Evolutionary conservation across 2,888 invertebrate genomes (phyloP).

Genomic region (Hemistola chrysoprasaria): DNA sequence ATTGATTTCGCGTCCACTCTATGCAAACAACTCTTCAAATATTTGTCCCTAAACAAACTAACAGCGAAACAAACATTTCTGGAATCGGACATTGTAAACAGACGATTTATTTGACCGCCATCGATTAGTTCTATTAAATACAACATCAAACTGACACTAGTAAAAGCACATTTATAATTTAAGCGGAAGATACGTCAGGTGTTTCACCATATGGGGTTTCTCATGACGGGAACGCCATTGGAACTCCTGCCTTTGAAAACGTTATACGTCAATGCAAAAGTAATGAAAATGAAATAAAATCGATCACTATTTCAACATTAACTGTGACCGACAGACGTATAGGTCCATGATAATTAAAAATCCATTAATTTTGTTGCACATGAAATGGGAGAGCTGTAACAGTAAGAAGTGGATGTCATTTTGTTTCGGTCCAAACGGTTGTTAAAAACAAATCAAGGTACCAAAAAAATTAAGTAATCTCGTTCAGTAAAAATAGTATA

Average conservation of each 20-base stretch:
- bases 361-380: not conserved
- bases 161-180: conserved; percentile 56
- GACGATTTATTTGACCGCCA: conserved; percentile 8
- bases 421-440: not conserved
- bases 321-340: conserved; percentile 15
- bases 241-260: conserved; percentile 51
- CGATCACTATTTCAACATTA: conserved; percentile 46
- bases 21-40: conserved; percentile 3
- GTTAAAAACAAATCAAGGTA: conserved; percentile 5
- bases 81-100: conserved; percentile 10
- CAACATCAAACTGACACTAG: conserved; percentile 37
- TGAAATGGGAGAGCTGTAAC: conserved; percentile 1
- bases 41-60: conserved; percentile 4
- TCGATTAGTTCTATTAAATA: conserved; percentile 17
- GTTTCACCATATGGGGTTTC: conserved; percentile 53
- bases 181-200: conserved; percentile 53
- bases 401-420: not conserved
- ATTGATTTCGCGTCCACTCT: conserved; percentile 1
- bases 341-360: conserved; percentile 2
- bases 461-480: no score
- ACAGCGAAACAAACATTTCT: conserved; percentile 12
- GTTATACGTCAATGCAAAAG: conserved; percentile 63
- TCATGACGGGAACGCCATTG: conserved; percentile 46
- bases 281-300: conserved; percentile 57
- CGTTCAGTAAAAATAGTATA: no score